Percentiles rank a stretch among this genome's conserved stretches.
Evolutionary conservation across 1,140 invertebrate genomes (phyloP).

Genomic region (Drosophila simulans): DNA sequence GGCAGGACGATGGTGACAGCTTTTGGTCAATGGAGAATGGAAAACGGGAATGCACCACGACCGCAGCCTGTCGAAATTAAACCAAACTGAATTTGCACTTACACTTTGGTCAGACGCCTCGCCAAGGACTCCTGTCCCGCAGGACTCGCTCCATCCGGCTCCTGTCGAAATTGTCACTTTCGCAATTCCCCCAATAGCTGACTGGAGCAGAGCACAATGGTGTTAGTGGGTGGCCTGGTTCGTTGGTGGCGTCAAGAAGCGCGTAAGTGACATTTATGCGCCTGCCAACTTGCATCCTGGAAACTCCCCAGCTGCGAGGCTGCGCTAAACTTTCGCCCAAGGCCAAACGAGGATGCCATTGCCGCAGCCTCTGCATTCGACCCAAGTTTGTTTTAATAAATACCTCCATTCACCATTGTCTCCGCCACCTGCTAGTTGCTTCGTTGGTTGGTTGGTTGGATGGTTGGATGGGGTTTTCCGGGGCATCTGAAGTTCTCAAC

Average conservation of each 20-base stretch:
- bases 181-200: conserved; percentile 72
- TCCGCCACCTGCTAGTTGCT: conserved; percentile 28
- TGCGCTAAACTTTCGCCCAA: conserved; percentile 38
- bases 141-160: conserved; percentile 6
- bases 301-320: conserved; percentile 18
- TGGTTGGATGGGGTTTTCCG: background rate
- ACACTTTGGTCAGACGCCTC: conserved; percentile 50
- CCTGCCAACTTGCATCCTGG: conserved; percentile 51
- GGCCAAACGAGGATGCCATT: conserved; percentile 38
- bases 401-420: conserved; percentile 79
- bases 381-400: conserved; percentile 82
- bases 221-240: background rate
- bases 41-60: conserved; percentile 36
- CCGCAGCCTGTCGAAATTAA: conserved; percentile 81
- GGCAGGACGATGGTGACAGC: conserved; percentile 47
- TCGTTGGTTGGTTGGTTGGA: background rate
- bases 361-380: conserved; percentile 10
- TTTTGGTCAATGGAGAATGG: conserved; percentile 64
- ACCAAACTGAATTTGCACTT: conserved; percentile 83
- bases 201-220: conserved; percentile 38
- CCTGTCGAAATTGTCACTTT: conserved; percentile 81
- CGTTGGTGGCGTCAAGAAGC: conserved; percentile 57
- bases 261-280: conserved; percentile 84
- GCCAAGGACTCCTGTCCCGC: background rate
- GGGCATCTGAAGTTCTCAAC: conserved; percentile 48